Conservation (phyloP, 2,113 vertebrate species). For the Corythaixoides concolor region DNA sequence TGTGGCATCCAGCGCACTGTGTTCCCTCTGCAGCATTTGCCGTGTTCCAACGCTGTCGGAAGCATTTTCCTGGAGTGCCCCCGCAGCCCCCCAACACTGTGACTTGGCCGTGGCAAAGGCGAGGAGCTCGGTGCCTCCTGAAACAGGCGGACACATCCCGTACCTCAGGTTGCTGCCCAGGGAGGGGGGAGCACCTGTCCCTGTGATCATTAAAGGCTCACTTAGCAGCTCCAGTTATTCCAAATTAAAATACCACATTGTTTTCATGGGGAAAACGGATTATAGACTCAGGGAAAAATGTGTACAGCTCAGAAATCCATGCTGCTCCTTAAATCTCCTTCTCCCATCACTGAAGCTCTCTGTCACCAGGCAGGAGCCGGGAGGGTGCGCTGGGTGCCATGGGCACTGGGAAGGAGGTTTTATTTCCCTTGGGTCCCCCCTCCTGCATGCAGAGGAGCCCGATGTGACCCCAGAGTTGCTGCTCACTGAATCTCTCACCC, state of each 20-base stretch:
- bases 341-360: neutral
- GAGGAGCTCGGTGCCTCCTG: neutral
- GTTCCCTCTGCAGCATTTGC: neutral
- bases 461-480: neutral
- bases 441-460: neutral
- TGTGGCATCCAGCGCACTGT: accelerated
- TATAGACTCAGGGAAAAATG: constrained; percentile 19
- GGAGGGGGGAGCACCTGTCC: neutral
- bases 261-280: constrained; percentile 24
- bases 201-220: neutral
- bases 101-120: accelerated
- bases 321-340: neutral
- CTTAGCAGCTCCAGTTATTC: neutral
- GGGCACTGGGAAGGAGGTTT: neutral
- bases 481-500: neutral
- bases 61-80: neutral
- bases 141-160: accelerated
- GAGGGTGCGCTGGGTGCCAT: neutral
- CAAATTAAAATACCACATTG: constrained; percentile 51
- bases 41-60: neutral
- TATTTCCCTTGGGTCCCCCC: neutral
- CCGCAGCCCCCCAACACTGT: accelerated
- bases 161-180: neutral
- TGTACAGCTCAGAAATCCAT: neutral
- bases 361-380: neutral